Evolutionary conservation across 2,797 vertebrate genomes (phyloP), one percentile per base, ranked within the genome.

Genomic region (Enteromius treurensis): DNA sequence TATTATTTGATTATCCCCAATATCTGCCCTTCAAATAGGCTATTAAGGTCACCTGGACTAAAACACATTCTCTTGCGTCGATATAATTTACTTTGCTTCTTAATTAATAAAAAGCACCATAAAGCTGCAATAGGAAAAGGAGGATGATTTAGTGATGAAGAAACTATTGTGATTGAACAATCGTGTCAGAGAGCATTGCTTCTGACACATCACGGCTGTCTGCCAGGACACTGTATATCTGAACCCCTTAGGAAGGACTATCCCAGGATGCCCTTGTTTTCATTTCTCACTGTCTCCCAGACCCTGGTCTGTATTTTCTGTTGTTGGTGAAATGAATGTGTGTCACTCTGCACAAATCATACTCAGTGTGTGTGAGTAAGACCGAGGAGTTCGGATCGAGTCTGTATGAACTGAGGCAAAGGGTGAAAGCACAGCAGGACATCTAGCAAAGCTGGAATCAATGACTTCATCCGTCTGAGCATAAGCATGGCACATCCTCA

Each of bases 391-490:
- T 34, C 70, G 42, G 47, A 40, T 62, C 32, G 42, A 81, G 79
- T 85, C 64, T 70, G 53, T 37, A 14, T 80, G 70, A 32, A 74
- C 32, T 23, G 64, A 70, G 70, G 29, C 37, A 75, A 62, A 73
- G 79, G 29, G 55, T 55, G 74, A 77, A 29, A 51, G n/a, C 37
- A 32, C 49, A 68, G n/a, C 68, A 65, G 84, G 55, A 53, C 21
- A 40, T 60, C 69, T 77, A 82, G 53, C 69, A 58, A 81, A 82
- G 47, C 60, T 79, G 73, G 23, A 78, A 53, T 71, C 73, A 67
- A 32, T 84, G 79, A 53, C 64, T 84, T 79, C 40, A 84, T 40
- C 29, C 4, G 13, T 53, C 81, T 76, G 68, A 83, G 23, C 67
- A 76, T 76, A 71, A 64, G 67, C 51, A 34, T 7, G 14, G 42